Evolutionary conservation across 2,113 vertebrate species (phyloP).

Genomic region (Ramphastos sulfuratus): DNA sequence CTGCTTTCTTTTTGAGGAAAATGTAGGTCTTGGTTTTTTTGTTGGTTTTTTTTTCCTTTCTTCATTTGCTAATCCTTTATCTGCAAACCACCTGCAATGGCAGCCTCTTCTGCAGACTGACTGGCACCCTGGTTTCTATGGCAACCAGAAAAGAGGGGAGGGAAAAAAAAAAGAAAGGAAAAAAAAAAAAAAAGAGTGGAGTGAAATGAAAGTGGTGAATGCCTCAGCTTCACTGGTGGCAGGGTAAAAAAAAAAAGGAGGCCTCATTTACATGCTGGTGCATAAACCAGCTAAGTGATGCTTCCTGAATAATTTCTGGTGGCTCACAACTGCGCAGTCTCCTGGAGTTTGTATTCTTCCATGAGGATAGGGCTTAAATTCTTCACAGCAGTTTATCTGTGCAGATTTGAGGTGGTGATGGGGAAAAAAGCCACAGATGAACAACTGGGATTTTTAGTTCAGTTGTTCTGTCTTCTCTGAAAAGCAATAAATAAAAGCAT

Average conservation of each 20-base stretch:
- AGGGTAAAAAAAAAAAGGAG: slow-evolving; percentile 30
- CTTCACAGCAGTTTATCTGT: background rate
- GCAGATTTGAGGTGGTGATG: background rate
- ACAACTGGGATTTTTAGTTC: background rate
- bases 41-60: background rate
- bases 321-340: slow-evolving; percentile 13
- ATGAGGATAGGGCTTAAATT: background rate
- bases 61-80: slow-evolving; percentile 44
- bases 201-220: slow-evolving; percentile 52
- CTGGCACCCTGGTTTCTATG: slow-evolving; percentile 62
- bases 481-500: background rate
- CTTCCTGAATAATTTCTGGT: slow-evolving; percentile 59
- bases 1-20: slow-evolving; percentile 11
- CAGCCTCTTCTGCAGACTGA: slow-evolving; percentile 36
- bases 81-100: slow-evolving; percentile 66
- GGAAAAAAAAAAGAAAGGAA: no score
- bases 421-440: background rate
- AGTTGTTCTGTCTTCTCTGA: background rate
- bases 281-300: slow-evolving; percentile 46
- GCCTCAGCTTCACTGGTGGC: slow-evolving; percentile 43
- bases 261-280: slow-evolving; percentile 66
- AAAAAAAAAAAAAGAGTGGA: background rate
- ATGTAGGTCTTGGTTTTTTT: background rate
- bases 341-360: background rate
- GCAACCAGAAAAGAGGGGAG: background rate